Conservation (phyloP, 2,888 invertebrate species). For the Drosophila paracracens region DNA sequence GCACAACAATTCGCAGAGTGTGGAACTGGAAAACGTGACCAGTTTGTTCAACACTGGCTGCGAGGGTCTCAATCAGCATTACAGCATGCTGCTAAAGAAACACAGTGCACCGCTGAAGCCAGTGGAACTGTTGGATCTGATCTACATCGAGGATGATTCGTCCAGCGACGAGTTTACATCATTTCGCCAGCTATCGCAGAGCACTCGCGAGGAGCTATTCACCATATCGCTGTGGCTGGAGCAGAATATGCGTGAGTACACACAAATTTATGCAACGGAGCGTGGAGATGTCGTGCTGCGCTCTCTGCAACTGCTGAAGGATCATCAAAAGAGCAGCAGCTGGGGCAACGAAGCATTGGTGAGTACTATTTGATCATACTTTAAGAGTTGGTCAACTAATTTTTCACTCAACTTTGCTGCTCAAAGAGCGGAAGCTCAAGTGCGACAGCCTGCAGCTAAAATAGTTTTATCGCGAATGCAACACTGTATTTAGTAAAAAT, state of each 20-base stretch:
- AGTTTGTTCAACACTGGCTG: constrained; percentile 91
- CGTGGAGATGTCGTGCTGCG: constrained; percentile 91
- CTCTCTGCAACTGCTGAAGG: constrained; percentile 91
- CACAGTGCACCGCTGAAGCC: constrained; percentile 93
- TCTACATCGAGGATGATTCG: constrained; percentile 93
- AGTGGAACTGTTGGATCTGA: constrained; percentile 94
- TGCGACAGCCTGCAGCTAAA: neutral
- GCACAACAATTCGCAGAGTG: constrained; percentile 96
- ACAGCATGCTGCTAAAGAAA: constrained; percentile 93
- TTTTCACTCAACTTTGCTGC: neutral
- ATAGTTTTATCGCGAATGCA: constrained; percentile 22
- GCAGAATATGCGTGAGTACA: constrained; percentile 90
- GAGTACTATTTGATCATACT: constrained; percentile 74
- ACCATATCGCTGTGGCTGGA: constrained; percentile 95
- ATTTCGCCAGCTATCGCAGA: constrained; percentile 89
- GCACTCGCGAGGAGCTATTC: constrained; percentile 89
- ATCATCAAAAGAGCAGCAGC: constrained; percentile 92
- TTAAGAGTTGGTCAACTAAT: neutral
- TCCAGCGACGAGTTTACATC: constrained; percentile 87
- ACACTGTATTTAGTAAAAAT: constrained; percentile 33
- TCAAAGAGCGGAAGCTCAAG: constrained; percentile 1
- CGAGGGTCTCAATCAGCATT: constrained; percentile 93
- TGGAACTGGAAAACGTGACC: constrained; percentile 96
- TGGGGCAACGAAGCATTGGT: constrained; percentile 91
- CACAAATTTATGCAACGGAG: constrained; percentile 90